These are phyloP conservation scores for Rhagonycha fulva DNA, from an alignment of 2,888 invertebrate species.

Conservation along the genomic window DNA sequence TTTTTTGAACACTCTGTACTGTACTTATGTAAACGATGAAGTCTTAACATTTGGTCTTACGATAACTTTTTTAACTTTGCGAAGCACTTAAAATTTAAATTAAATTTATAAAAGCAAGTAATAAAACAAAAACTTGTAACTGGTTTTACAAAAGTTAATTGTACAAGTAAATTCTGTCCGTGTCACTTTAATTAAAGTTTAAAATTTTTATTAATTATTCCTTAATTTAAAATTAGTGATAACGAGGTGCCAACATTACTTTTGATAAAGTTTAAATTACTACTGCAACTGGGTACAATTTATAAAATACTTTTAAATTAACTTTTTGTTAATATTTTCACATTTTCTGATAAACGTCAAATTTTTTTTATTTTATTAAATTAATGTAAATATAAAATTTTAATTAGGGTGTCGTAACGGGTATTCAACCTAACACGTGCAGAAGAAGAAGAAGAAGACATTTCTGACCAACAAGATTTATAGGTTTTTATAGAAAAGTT, in stretches of 20 bases:
- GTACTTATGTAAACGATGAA: not conserved
- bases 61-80: not conserved
- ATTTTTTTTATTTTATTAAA: not conserved
- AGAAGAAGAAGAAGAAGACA: no score
- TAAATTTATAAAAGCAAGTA: not conserved
- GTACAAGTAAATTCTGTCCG: not conserved
- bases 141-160: not conserved
- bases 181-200: conserved; percentile 5
- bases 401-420: no score
- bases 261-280: not conserved
- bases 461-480: not conserved
- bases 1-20: not conserved
- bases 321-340: not conserved
- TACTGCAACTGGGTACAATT: not conserved
- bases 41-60: not conserved
- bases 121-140: not conserved
- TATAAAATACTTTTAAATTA: not conserved
- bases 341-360: no score
- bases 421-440: no score
- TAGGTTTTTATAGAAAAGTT: no score
- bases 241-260: not conserved
- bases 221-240: not conserved
- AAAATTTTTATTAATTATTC: not conserved
- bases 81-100: not conserved
- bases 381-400: no score